Conservation (phyloP, 2,797 vertebrate species). For the Darevskia mixta region DNA sequence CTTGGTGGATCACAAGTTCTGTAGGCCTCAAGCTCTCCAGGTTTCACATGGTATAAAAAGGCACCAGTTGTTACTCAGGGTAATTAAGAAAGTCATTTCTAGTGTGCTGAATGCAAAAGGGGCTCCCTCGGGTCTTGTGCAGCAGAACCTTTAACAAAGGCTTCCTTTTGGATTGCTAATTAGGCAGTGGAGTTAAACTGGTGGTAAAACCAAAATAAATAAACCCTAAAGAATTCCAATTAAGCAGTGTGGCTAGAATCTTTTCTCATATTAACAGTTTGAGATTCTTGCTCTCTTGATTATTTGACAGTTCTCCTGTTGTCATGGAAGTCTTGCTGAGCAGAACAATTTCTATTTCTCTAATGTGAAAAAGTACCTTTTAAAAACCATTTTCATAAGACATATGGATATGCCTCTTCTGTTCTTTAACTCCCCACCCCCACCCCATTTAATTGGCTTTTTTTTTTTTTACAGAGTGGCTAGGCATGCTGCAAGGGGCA, state of each 20-base stretch:
- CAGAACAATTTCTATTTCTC: slow-evolving; percentile 60
- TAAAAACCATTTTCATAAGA: background rate
- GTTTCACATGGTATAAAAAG: background rate
- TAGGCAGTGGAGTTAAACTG: slow-evolving; percentile 62
- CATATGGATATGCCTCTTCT: background rate
- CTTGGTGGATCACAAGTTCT: background rate
- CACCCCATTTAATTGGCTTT: too few species aligned
- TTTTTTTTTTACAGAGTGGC: too few species aligned
- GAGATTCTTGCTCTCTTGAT: slow-evolving; percentile 42
- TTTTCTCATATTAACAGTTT: slow-evolving; percentile 46
- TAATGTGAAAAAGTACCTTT: slow-evolving; percentile 10
- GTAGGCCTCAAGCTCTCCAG: background rate
- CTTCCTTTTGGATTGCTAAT: slow-evolving; percentile 66
- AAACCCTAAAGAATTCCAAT: slow-evolving; percentile 55
- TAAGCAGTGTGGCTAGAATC: slow-evolving; percentile 49
- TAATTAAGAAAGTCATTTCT: slow-evolving; percentile 31
- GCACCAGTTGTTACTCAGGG: background rate
- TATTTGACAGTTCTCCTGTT: slow-evolving; percentile 58
- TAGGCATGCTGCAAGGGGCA: too few species aligned
- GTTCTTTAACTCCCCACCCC: too few species aligned
- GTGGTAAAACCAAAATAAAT: slow-evolving; percentile 41
- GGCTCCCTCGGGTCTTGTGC: background rate
- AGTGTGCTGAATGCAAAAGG: slow-evolving; percentile 1
- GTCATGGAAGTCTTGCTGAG: background rate
- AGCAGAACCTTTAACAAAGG: slow-evolving; percentile 63